Conservation (phyloP, 2,797 vertebrate genomes). For the Chrysocyon brachyurus region DNA sequence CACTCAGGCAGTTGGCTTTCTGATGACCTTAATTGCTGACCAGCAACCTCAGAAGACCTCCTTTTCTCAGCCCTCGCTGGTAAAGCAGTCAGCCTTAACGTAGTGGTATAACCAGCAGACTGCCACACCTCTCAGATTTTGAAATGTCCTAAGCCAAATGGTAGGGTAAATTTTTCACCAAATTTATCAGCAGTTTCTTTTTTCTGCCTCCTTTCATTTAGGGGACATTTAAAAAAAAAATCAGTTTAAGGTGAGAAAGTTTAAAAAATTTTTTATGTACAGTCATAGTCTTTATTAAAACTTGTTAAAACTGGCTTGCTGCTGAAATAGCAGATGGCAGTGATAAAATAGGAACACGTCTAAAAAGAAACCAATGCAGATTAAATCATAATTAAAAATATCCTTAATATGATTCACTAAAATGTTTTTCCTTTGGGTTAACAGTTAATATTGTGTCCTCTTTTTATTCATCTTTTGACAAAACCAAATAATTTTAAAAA, state of each 20-base stretch:
- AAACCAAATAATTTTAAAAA: constrained; percentile 58
- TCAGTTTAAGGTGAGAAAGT: constrained; percentile 42
- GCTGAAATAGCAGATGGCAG: constrained; percentile 73
- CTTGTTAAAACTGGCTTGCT: constrained; percentile 52
- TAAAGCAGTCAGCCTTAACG: not conserved
- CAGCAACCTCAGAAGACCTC: not conserved
- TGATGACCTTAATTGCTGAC: not conserved
- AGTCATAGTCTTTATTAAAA: constrained; percentile 66
- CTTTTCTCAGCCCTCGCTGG: not conserved
- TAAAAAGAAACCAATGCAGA: constrained; percentile 65
- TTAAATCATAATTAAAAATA: constrained; percentile 78
- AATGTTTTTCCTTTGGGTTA: constrained; percentile 66
- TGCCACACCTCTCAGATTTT: not conserved
- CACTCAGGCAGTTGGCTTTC: not conserved
- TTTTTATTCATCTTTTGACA: constrained; percentile 57
- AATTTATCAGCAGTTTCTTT: not conserved
- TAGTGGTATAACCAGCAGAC: not conserved
- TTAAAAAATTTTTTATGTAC: constrained; percentile 57
- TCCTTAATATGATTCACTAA: constrained; percentile 67
- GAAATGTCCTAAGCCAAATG: not conserved
- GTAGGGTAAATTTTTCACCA: not conserved
- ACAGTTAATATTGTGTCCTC: constrained; percentile 56
- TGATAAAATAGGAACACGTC: constrained; percentile 70
- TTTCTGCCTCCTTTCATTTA: not conserved
- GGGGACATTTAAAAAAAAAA: not conserved